A percentile compares a stretch with the other conserved stretches of the same genome.
These are phyloP conservation scores for Drosophila ustulata DNA, from an alignment of 2,888 invertebrate genomes.

Conservation along the genomic window DNA sequence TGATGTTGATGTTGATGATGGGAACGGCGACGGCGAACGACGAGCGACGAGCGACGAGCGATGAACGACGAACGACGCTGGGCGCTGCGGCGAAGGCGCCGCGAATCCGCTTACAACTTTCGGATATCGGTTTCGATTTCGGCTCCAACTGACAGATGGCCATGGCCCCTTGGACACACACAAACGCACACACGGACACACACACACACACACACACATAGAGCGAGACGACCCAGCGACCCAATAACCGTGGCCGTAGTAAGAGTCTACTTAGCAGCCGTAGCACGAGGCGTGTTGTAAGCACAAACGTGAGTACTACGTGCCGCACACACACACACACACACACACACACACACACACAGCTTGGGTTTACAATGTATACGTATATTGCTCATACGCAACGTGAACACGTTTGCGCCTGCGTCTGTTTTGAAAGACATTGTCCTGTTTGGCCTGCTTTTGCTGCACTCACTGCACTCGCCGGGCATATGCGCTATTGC, in stretches of 20 bases:
- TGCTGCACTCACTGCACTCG: background rate
- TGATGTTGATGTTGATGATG: background rate
- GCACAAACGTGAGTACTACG: conserved; percentile 50
- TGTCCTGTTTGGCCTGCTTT: conserved; percentile 45
- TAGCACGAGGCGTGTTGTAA: conserved; percentile 33
- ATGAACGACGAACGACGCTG: background rate
- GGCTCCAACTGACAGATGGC: conserved; percentile 49
- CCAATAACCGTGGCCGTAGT: conserved; percentile 39
- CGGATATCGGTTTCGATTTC: conserved; percentile 53
- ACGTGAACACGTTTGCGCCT: conserved; percentile 59
- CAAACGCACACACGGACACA: conserved; percentile 3
- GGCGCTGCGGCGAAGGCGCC: conserved; percentile 41
- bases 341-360: conserved; percentile 18
- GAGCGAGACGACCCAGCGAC: conserved; percentile 48
- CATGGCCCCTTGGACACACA: conserved; percentile 39
- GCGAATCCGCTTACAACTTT: conserved; percentile 51
- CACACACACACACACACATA: conserved; percentile 1
- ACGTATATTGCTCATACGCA: conserved; percentile 55
- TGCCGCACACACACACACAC: conserved; percentile 20
- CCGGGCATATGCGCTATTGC: background rate
- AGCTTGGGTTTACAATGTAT: background rate
- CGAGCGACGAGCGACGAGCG: background rate
- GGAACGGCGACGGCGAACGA: background rate
- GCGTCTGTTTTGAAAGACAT: conserved; percentile 69
- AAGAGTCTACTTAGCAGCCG: conserved; percentile 33